Percentiles rank a stretch among this genome's conserved stretches.
These are phyloP conservation scores for Lordiphosa stackelbergi DNA, from an alignment of 1,140 invertebrate species.

Conservation along the genomic window DNA sequence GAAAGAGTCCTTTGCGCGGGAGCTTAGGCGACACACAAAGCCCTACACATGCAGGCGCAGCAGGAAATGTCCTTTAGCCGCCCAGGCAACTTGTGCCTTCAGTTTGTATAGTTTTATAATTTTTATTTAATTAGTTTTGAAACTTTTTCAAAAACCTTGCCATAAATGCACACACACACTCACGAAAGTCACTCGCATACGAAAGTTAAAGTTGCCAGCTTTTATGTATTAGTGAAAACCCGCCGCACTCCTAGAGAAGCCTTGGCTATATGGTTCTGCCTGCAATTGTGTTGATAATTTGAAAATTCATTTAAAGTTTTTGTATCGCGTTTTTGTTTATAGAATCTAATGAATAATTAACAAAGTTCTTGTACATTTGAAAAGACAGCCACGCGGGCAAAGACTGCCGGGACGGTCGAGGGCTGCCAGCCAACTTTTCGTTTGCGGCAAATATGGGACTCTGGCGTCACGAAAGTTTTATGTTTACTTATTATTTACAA, in stretches of 20 bases:
- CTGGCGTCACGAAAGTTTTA: conserved; percentile 59
- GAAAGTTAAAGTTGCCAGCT: conserved; percentile 65
- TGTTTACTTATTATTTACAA: conserved; percentile 74
- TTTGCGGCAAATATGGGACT: conserved; percentile 70
- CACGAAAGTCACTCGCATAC: conserved; percentile 26
- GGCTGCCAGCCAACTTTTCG: conserved; percentile 66
- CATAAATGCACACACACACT: conserved; percentile 36
- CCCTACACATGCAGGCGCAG: conserved; percentile 18
- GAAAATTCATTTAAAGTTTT: conserved; percentile 76
- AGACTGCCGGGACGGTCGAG: conserved; percentile 42
- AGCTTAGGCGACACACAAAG: conserved; percentile 41
- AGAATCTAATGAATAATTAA: conserved; percentile 76
- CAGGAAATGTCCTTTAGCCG: conserved; percentile 52
- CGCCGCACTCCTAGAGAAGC: conserved; percentile 31
- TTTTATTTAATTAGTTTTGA: conserved; percentile 76
- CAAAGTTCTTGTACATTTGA: conserved; percentile 74
- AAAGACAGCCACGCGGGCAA: conserved; percentile 59
- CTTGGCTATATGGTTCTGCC: conserved; percentile 59
- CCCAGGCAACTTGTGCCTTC: conserved; percentile 56
- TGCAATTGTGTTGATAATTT: conserved; percentile 76
- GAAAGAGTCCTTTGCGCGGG: conserved; percentile 48
- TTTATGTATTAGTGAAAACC: conserved; percentile 60
- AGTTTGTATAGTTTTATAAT: conserved; percentile 73
- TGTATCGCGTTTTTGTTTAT: conserved; percentile 76
- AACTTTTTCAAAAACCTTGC: conserved; percentile 57